phyloP scores from a whole-genome alignment of 2,888 invertebrate species.

The Meandrusa payeni region DNA sequence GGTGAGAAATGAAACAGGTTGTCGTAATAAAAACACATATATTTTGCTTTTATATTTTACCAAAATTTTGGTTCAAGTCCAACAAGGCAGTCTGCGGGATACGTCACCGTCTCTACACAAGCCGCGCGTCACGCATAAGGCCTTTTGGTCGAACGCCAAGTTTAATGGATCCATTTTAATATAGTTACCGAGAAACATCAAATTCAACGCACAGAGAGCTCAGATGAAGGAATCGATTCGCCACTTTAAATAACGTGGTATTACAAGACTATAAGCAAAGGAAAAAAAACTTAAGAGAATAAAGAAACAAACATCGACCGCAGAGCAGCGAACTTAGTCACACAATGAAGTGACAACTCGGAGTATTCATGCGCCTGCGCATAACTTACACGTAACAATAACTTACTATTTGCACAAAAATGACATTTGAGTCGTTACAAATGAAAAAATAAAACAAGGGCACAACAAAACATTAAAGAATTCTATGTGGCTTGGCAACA shows the following conservation, averaged over 20 bases:
- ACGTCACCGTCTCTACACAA: conserved; percentile 49
- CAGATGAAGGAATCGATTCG: neutral
- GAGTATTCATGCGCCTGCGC: conserved; percentile 19
- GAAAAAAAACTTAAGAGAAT: conserved; percentile 15
- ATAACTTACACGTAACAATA: neutral
- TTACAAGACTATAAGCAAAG: conserved; percentile 5
- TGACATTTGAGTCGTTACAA: neutral
- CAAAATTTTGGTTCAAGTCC: conserved; percentile 70
- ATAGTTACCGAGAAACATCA: conserved; percentile 29
- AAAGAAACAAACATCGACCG: conserved; percentile 8
- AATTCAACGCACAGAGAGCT: conserved; percentile 24
- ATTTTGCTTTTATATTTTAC: conserved; percentile 75
- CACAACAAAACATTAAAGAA: conserved; percentile 4
- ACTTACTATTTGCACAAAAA: neutral
- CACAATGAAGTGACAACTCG: neutral
- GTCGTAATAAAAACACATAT: conserved; percentile 79
- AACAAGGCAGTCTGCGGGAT: conserved; percentile 67
- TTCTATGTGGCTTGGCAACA: conserved; percentile 10
- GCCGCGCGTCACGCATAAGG: conserved; percentile 56
- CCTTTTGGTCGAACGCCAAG: conserved; percentile 44
- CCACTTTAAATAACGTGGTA: neutral
- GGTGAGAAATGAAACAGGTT: conserved; percentile 58
- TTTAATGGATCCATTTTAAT: conserved; percentile 48
- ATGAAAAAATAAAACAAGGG: conserved; percentile 5
- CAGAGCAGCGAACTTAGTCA: conserved; percentile 1